These are phyloP conservation scores for Andrena trimmerana DNA, from an alignment of 2,888 invertebrate genomes.

Conservation along the genomic window DNA sequence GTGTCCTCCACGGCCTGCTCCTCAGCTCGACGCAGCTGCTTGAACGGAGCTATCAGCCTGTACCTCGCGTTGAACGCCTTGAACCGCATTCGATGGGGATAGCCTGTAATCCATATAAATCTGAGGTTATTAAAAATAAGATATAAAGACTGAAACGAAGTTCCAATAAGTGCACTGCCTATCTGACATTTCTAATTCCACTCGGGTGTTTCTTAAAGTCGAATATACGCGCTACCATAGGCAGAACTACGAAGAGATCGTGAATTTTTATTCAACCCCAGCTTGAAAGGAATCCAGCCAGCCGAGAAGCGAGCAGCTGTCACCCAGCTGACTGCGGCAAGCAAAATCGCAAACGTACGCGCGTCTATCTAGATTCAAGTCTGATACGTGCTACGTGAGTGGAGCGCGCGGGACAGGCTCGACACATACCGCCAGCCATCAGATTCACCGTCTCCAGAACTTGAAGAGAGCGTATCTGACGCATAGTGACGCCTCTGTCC, in stretches of 20 bases:
- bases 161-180: no score
- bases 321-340: no score
- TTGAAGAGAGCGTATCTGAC: conserved; percentile 94
- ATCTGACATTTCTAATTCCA: no score
- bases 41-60: conserved; percentile 93
- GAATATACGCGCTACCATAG: background rate
- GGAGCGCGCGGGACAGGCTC: conserved; percentile 11
- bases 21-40: conserved; percentile 88
- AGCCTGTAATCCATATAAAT: conserved; percentile 86
- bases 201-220: no score
- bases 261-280: background rate
- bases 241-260: background rate
- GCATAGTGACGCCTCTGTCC: conserved; percentile 93
- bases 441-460: conserved; percentile 97
- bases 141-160: no score
- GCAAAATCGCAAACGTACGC: no score
- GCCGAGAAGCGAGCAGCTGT: background rate
- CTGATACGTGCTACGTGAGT: background rate
- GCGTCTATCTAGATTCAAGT: background rate
- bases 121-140: conserved; percentile 4
- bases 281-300: background rate
- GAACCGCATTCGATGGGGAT: conserved; percentile 97
- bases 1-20: conserved; percentile 92
- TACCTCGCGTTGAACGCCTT: conserved; percentile 96
- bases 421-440: conserved; percentile 92